These are phyloP conservation scores for Eubasilissa splendida DNA, from an alignment of 2,888 invertebrate species.

Conservation along the genomic window DNA sequence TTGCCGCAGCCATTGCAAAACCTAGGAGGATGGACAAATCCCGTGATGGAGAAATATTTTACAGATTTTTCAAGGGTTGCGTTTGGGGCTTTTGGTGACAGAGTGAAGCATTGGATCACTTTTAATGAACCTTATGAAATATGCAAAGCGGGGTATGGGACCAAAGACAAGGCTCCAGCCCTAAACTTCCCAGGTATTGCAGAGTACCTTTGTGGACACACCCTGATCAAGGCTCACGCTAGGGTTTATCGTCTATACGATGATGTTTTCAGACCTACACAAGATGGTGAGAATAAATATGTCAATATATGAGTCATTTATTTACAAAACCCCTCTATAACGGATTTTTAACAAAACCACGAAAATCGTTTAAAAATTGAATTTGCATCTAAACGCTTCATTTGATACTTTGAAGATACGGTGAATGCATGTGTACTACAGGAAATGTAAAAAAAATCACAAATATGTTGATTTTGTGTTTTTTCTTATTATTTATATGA, in stretches of 20 bases:
- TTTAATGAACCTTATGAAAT: conserved; percentile 66
- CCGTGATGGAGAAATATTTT: conserved; percentile 63
- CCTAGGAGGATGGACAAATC: conserved; percentile 66
- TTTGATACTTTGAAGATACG: too few relatives aligned
- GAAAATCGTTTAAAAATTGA: too few relatives aligned
- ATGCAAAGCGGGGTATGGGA: conserved; percentile 63
- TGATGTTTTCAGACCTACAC: conserved; percentile 59
- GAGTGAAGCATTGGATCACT: conserved; percentile 68
- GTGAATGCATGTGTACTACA: too few relatives aligned
- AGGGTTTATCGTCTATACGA: conserved; percentile 61
- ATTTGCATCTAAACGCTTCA: too few relatives aligned
- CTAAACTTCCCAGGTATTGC: conserved; percentile 63
- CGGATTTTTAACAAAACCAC: too few relatives aligned
- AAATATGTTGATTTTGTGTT: too few relatives aligned
- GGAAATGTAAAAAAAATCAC: too few relatives aligned
- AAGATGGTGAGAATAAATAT: conserved; percentile 59
- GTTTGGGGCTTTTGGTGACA: conserved; percentile 63
- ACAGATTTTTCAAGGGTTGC: conserved; percentile 63
- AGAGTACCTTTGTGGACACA: conserved; percentile 65
- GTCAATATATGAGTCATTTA: too few relatives aligned
- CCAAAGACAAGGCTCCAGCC: conserved; percentile 60
- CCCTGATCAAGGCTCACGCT: conserved; percentile 69
- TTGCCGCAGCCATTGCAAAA: conserved; percentile 65
- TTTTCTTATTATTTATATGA: too few relatives aligned
- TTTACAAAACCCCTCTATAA: too few relatives aligned